Conservation (phyloP, 2,888 invertebrate genomes). For the Clistopyga incitator region DNA sequence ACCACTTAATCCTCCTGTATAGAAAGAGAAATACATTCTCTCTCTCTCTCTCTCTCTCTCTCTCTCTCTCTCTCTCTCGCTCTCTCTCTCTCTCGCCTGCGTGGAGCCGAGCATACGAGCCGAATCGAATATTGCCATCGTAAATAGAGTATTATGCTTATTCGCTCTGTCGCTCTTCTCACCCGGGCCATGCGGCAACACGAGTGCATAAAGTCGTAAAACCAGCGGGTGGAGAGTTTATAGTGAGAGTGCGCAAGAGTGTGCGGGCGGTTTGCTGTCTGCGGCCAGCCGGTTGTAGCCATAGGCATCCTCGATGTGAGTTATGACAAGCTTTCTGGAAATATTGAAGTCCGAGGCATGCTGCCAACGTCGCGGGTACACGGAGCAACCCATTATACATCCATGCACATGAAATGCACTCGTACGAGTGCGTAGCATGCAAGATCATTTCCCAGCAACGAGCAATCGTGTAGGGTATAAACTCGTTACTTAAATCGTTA, state of each 20-base stretch:
- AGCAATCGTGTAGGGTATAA: conserved; percentile 38
- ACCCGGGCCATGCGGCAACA: conserved; percentile 50
- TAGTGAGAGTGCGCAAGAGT: conserved; percentile 60
- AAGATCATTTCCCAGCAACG: conserved; percentile 25
- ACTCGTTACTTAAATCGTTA: conserved; percentile 57
- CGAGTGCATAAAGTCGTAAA: conserved; percentile 68
- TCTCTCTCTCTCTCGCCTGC: neutral
- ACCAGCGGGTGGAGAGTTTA: conserved; percentile 60
- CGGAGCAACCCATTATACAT: conserved; percentile 45
- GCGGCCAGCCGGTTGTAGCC: conserved; percentile 38
- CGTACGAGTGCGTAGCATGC: conserved; percentile 33
- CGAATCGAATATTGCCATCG: conserved; percentile 68
- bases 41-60: neutral
- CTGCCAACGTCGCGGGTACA: conserved; percentile 74
- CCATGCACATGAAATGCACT: conserved; percentile 40
- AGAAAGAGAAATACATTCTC: neutral
- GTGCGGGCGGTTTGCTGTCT: conserved; percentile 57
- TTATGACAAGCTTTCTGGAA: conserved; percentile 78
- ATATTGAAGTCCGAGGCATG: conserved; percentile 75
- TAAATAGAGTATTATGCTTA: conserved; percentile 63
- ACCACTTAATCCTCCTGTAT: neutral
- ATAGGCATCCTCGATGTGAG: conserved; percentile 58
- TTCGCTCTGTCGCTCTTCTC: conserved; percentile 36
- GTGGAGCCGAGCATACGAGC: conserved; percentile 37
- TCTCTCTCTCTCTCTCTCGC: neutral